These are phyloP conservation scores for Protobothrops flavoviridis DNA, from an alignment of 2,113 vertebrate species.

Conservation along the genomic window DNA sequence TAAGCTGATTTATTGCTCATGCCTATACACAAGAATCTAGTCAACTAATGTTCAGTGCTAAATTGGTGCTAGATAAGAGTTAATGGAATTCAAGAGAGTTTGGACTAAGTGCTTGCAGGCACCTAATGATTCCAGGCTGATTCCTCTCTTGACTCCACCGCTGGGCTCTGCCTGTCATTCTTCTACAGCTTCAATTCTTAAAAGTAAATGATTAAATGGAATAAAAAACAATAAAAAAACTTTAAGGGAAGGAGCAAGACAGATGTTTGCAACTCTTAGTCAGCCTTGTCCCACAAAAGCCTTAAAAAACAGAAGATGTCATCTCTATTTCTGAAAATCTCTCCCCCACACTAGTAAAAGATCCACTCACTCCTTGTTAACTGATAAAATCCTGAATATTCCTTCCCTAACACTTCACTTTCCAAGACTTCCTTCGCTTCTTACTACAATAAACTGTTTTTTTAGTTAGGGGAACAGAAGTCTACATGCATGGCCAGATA, in stretches of 20 bases:
- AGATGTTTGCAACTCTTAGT: not conserved
- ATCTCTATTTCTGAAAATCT: not conserved
- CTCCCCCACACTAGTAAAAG: not conserved
- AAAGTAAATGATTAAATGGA: not conserved
- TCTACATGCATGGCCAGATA: not conserved
- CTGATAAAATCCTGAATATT: not conserved
- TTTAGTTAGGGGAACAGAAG: not conserved
- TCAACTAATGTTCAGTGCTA: not conserved
- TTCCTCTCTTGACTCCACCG: not conserved
- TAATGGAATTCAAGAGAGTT: not conserved
- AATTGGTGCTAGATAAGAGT: not conserved
- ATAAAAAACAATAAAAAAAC: not conserved
- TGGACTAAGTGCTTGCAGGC: not conserved
- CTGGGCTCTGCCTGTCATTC: not conserved
- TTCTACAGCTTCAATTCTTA: not conserved
- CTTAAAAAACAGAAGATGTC: not conserved
- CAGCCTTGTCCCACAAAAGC: not conserved
- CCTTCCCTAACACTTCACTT: not conserved
- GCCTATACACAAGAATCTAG: not conserved
- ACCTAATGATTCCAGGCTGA: not conserved
- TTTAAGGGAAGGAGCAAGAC: not conserved
- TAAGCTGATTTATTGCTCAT: not conserved
- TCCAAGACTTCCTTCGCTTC: not conserved
- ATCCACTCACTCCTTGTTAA: not conserved
- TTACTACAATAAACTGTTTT: not conserved